These are phyloP conservation scores for Amiota minor DNA, from an alignment of 2,888 invertebrate genomes.

Conservation along the genomic window DNA sequence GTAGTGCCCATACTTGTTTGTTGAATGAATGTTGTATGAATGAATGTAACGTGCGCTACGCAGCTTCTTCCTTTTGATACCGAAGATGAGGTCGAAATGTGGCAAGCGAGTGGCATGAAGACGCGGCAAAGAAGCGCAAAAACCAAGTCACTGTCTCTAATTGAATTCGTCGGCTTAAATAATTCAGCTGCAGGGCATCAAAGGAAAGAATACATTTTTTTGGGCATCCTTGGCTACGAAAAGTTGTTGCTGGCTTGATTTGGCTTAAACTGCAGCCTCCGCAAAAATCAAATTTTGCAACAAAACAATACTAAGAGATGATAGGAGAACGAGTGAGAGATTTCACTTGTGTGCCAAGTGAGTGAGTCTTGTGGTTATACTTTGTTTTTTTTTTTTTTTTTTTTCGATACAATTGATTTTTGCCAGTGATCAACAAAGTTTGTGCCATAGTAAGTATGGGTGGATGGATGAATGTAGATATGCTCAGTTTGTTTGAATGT, in stretches of 20 bases:
- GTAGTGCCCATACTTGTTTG: not conserved
- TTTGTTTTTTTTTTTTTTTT: slow-evolving; percentile 42
- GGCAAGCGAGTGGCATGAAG: not conserved
- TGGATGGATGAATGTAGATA: not conserved
- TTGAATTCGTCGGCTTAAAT: slow-evolving; percentile 74
- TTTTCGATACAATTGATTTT: slow-evolving; percentile 44
- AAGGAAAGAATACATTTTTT: slow-evolving; percentile 29
- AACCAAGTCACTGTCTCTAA: slow-evolving; percentile 71
- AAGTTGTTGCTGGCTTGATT: not conserved
- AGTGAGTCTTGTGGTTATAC: not conserved
- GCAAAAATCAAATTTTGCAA: slow-evolving; percentile 5
- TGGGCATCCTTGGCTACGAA: slow-evolving; percentile 6
- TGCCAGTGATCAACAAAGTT: not conserved
- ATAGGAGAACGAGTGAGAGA: not conserved
- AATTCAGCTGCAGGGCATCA: slow-evolving; percentile 72
- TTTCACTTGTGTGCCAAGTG: not conserved
- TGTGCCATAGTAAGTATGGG: not conserved
- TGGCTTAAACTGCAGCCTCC: slow-evolving; percentile 21
- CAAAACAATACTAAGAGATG: not conserved
- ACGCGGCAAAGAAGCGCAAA: slow-evolving; percentile 50
- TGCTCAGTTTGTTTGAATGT: slow-evolving; percentile 53
- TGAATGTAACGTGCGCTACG: slow-evolving; percentile 21
- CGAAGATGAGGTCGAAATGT: not conserved
- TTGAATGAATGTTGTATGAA: slow-evolving; percentile 18
- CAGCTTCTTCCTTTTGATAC: not conserved